Evolutionary conservation across 2,797 vertebrate species (phyloP).

Genomic region (Rhinophrynus dorsalis): DNA sequence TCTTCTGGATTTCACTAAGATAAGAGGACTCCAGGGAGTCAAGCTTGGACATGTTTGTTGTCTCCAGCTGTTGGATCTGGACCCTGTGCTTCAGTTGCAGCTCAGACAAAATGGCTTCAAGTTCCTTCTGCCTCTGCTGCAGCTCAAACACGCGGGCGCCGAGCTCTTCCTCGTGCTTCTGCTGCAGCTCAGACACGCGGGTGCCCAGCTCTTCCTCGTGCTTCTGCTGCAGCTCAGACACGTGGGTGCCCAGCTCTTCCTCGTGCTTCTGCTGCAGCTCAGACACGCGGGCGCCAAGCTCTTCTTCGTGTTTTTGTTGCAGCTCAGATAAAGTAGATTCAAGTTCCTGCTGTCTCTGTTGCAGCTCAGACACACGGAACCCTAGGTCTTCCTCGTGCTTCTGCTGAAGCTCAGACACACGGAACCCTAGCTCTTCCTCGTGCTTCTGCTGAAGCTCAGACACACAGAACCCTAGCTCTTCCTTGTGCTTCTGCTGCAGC

Average conservation of each 20-base stretch:
- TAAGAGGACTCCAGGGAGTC: conserved; percentile 83
- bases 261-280: not conserved
- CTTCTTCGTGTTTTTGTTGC: conserved; percentile 56
- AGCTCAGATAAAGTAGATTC: conserved; percentile 50
- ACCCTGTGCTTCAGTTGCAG: too few relatives aligned
- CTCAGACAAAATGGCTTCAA: conserved; percentile 55
- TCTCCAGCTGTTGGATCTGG: conserved; percentile 76
- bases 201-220: not conserved
- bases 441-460: not conserved
- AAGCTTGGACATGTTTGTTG: conserved; percentile 79
- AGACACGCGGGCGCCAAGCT: conserved; percentile 51
- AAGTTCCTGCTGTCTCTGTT: conserved; percentile 65
- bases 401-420: not conserved
- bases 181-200: not conserved
- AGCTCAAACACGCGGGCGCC: conserved; percentile 63
- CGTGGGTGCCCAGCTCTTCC: not conserved
- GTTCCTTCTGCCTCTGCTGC: conserved; percentile 59
- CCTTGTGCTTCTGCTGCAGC: not conserved
- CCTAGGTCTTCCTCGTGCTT: not conserved
- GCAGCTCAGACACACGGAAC: conserved; percentile 64
- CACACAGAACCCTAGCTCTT: not conserved
- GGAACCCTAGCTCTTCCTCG: not conserved
- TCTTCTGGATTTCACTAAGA: conserved; percentile 79
- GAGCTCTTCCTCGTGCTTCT: not conserved
- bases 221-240: not conserved